These are phyloP conservation scores for Streblospio benedicti DNA, from an alignment of 1,140 invertebrate genomes.

Conservation along the genomic window DNA sequence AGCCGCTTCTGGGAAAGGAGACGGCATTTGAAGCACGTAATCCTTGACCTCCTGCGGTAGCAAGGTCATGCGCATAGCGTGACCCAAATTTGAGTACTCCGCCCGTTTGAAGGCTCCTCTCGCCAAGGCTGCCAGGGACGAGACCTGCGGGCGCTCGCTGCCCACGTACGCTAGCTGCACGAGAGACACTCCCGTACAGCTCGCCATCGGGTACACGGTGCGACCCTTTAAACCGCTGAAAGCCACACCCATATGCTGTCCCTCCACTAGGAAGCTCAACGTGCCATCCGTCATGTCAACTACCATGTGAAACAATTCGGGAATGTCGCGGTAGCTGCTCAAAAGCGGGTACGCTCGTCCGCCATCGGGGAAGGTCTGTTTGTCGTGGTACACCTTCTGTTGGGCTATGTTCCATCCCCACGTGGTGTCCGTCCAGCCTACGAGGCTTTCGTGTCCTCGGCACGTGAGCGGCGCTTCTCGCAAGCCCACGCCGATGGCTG, in stretches of 20 bases:
- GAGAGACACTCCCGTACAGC: too few relatives aligned
- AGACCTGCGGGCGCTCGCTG: too few relatives aligned
- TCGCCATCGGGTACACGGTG: slow-evolving; percentile 89
- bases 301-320: slow-evolving; percentile 87
- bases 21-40: too few relatives aligned
- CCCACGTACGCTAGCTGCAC: too few relatives aligned
- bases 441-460: neutral
- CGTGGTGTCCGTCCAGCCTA: neutral
- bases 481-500: slow-evolving; percentile 5
- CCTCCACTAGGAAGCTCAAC: slow-evolving; percentile 88
- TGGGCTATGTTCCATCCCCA: slow-evolving; percentile 9
- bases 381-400: neutral
- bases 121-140: too few relatives aligned
- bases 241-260: slow-evolving; percentile 88
- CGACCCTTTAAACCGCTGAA: slow-evolving; percentile 87
- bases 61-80: too few relatives aligned
- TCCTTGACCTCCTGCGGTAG: too few relatives aligned
- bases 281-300: slow-evolving; percentile 97
- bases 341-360: neutral
- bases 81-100: too few relatives aligned
- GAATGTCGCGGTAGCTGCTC: slow-evolving; percentile 49
- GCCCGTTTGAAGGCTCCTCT: too few relatives aligned
- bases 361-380: neutral
- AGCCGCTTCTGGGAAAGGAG: too few relatives aligned
- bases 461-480: neutral